phyloP scores from a whole-genome alignment of 2,113 vertebrate genomes.

The Cichladusa arquata region DNA sequence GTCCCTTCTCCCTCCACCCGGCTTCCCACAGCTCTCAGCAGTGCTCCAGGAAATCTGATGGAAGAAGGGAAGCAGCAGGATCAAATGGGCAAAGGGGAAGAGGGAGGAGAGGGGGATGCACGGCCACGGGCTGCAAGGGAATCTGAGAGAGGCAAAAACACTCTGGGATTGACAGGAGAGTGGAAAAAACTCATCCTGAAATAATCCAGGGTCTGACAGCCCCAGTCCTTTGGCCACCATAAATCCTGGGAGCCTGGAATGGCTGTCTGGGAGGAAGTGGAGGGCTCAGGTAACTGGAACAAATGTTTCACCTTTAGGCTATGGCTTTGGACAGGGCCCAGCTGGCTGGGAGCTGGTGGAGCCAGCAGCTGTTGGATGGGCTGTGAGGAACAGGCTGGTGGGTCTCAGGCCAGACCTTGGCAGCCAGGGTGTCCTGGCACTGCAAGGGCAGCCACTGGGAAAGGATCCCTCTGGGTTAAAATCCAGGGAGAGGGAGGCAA shows the following conservation, averaged over 20 bases:
- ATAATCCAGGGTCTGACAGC: neutral
- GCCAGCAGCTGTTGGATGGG: slow-evolving; percentile 49
- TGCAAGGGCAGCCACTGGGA: slow-evolving; percentile 46
- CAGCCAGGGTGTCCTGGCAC: slow-evolving; percentile 23
- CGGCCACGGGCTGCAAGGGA: neutral
- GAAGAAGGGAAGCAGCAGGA: neutral
- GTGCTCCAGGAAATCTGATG: neutral
- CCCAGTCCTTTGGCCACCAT: neutral
- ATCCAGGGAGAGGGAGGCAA: neutral
- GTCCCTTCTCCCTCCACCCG: neutral
- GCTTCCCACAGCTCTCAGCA: neutral
- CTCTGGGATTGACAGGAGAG: accelerated
- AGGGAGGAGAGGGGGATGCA: neutral
- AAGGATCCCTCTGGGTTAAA: slow-evolving; percentile 21
- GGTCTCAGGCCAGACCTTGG: slow-evolving; percentile 40
- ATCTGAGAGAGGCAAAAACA: neutral
- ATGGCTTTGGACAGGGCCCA: slow-evolving; percentile 21
- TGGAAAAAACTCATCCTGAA: neutral
- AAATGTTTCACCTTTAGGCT: slow-evolving; percentile 56
- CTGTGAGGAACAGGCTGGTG: slow-evolving; percentile 23
- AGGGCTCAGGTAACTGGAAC: slow-evolving; percentile 60
- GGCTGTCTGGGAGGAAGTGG: neutral
- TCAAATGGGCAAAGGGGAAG: neutral
- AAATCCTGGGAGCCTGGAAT: neutral
- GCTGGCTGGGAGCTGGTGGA: slow-evolving; percentile 11